Percentiles rank a stretch among this genome's conserved stretches.
Conservation (phyloP, 2,113 vertebrate genomes). For the Tachycineta bicolor region DNA sequence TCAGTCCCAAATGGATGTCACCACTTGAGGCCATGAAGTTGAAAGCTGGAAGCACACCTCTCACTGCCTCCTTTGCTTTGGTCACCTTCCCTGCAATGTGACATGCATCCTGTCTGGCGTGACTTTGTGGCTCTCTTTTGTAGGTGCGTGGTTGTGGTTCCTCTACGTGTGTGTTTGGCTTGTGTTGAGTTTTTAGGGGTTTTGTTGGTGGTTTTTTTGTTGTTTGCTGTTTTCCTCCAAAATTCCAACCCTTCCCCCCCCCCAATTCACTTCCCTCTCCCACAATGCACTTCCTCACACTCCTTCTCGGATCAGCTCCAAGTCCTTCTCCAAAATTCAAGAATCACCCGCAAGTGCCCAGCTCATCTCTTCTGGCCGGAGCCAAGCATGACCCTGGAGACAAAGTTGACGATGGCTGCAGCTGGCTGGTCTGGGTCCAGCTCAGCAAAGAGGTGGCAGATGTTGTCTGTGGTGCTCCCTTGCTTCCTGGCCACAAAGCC, state of each 20-base stretch:
- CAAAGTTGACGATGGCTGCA: slow-evolving; percentile 95
- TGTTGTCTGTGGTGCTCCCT: slow-evolving; percentile 96
- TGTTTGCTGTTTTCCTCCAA: slow-evolving; percentile 55
- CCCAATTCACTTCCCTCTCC: slow-evolving; percentile 79
- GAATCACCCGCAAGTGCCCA: slow-evolving; percentile 37
- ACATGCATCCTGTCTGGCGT: slow-evolving; percentile 52
- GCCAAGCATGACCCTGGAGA: slow-evolving; percentile 91
- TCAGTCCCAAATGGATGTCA: not conserved
- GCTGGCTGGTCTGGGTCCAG: slow-evolving; percentile 93
- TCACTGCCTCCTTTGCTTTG: slow-evolving; percentile 64
- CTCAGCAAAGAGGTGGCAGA: slow-evolving; percentile 97
- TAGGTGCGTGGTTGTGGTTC: slow-evolving; percentile 67
- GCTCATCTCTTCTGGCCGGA: slow-evolving; percentile 90
- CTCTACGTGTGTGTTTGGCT: slow-evolving; percentile 47
- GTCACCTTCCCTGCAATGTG: slow-evolving; percentile 62
- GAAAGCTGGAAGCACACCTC: slow-evolving; percentile 71
- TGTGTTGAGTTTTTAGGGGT: slow-evolving; percentile 33
- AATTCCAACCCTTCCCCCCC: slow-evolving; percentile 30
- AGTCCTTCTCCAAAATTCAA: slow-evolving; percentile 85
- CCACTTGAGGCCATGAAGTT: not conserved
- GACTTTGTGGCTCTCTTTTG: slow-evolving; percentile 32
- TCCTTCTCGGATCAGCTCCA: slow-evolving; percentile 82
- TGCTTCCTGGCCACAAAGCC: slow-evolving; percentile 97
- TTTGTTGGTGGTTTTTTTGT: slow-evolving; percentile 27
- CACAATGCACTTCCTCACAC: slow-evolving; percentile 86